Conservation (phyloP, 2,113 vertebrate genomes). For the Canis aureus region DNA sequence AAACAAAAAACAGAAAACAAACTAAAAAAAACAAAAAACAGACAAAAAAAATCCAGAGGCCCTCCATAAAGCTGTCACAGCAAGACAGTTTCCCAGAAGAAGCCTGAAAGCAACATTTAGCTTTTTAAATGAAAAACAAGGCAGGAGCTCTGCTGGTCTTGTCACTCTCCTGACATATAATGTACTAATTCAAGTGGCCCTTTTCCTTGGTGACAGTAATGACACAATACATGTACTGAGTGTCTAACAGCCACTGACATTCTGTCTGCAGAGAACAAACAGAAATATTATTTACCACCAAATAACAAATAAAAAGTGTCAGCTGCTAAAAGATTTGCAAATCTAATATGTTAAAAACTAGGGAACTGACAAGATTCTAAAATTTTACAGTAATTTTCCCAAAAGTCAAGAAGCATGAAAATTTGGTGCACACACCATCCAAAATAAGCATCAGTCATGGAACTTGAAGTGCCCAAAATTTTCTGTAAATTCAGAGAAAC, state of each 20-base stretch:
- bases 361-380: slow-evolving; percentile 54
- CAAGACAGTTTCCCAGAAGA: not conserved
- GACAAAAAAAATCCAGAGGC: not conserved
- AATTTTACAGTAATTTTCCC: slow-evolving; percentile 67
- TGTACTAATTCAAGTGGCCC: not conserved
- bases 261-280: slow-evolving; percentile 47
- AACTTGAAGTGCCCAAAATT: not conserved
- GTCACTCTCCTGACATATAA: slow-evolving; percentile 16
- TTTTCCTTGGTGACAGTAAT: not conserved
- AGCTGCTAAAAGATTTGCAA: slow-evolving; percentile 49
- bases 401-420: slow-evolving; percentile 66
- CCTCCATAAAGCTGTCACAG: not conserved
- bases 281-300: slow-evolving; percentile 60
- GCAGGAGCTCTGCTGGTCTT: not conserved
- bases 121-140: slow-evolving; percentile 49
- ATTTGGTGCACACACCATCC: not conserved
- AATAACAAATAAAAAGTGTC: slow-evolving; percentile 54
- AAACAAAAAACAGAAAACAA: not conserved
- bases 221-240: slow-evolving; percentile 1
- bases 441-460: slow-evolving; percentile 66
- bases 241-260: slow-evolving; percentile 1
- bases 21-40: not conserved
- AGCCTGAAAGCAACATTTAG: not conserved
- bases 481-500: slow-evolving; percentile 42
- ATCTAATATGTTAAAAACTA: slow-evolving; percentile 59